Percentiles rank a stretch among this genome's conserved stretches.
Evolutionary conservation across 2,888 invertebrate genomes (phyloP).

Genomic region (Spatulosminthurus flaviceps): DNA sequence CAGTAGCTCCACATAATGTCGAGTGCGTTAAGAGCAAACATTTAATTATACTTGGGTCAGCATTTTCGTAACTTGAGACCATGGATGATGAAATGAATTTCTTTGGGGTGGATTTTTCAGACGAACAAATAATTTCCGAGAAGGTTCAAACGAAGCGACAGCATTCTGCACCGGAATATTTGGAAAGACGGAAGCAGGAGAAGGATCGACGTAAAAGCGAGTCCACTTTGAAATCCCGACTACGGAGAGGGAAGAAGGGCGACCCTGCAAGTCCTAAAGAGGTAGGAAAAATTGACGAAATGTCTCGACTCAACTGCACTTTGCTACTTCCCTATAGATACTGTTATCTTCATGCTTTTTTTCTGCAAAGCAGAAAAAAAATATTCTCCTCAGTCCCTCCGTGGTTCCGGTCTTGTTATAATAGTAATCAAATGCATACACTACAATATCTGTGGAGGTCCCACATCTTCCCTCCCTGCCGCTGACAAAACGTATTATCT

Average conservation of each 20-base stretch:
- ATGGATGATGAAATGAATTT: neutral
- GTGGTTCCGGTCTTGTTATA: conserved; percentile 23
- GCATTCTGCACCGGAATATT: conserved; percentile 86
- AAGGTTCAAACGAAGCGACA: conserved; percentile 77
- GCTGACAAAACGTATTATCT: neutral
- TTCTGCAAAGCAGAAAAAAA: neutral
- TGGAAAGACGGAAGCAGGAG: conserved; percentile 83
- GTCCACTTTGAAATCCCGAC: conserved; percentile 70
- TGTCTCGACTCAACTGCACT: neutral
- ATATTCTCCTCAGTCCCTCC: neutral
- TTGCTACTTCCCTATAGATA: neutral
- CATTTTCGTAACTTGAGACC: too few relatives aligned
- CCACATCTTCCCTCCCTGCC: neutral
- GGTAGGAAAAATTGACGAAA: conserved; percentile 54
- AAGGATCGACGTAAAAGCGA: conserved; percentile 75
- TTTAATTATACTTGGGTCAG: too few relatives aligned
- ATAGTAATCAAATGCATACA: conserved; percentile 22
- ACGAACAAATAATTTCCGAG: conserved; percentile 72
- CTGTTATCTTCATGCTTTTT: neutral
- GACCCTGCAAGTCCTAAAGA: conserved; percentile 64
- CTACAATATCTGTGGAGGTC: conserved; percentile 6
- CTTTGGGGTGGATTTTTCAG: conserved; percentile 66
- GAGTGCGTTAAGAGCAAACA: too few relatives aligned
- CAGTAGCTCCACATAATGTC: too few relatives aligned
- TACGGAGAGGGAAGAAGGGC: conserved; percentile 66